Evolutionary conservation across 1,140 invertebrate genomes (phyloP).

Genomic region (Copidosoma floridanum): DNA sequence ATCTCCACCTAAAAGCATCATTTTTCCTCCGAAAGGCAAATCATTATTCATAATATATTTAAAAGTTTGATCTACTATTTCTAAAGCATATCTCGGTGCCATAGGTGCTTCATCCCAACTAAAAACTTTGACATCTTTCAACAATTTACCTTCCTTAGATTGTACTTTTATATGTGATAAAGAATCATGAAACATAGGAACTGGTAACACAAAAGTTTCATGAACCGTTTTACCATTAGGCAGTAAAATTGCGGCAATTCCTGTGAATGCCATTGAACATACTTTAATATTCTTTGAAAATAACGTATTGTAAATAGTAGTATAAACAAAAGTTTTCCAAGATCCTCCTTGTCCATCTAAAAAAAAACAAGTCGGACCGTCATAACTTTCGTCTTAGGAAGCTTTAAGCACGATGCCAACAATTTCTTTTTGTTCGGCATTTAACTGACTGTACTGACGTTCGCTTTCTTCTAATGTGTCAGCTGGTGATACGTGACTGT

Average conservation of each 20-base stretch:
- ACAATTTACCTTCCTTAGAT: constrained; percentile 9
- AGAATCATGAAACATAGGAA: constrained; percentile 5
- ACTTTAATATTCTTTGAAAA: neutral
- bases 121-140: constrained; percentile 26
- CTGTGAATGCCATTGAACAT: too few relatives aligned
- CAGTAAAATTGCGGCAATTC: constrained; percentile 29
- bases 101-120: too few relatives aligned
- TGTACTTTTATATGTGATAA: constrained; percentile 37
- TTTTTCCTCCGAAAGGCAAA: constrained; percentile 32
- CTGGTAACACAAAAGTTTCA: too few relatives aligned
- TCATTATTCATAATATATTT: constrained; percentile 12
- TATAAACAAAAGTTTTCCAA: constrained; percentile 14
- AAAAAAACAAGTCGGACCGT: too few relatives aligned
- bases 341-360: constrained; percentile 2
- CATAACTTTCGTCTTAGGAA: neutral
- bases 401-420: neutral
- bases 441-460: too few relatives aligned
- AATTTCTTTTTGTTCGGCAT: too few relatives aligned
- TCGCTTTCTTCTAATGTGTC: too few relatives aligned
- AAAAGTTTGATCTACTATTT: too few relatives aligned
- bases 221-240: too few relatives aligned
- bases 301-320: constrained; percentile 1
- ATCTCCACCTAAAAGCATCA: too few relatives aligned
- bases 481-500: too few relatives aligned
- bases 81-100: too few relatives aligned